Percentiles rank a stretch among this genome's conserved stretches.
Conservation (phyloP, 2,113 vertebrate species). For the Catagonus wagneri region DNA sequence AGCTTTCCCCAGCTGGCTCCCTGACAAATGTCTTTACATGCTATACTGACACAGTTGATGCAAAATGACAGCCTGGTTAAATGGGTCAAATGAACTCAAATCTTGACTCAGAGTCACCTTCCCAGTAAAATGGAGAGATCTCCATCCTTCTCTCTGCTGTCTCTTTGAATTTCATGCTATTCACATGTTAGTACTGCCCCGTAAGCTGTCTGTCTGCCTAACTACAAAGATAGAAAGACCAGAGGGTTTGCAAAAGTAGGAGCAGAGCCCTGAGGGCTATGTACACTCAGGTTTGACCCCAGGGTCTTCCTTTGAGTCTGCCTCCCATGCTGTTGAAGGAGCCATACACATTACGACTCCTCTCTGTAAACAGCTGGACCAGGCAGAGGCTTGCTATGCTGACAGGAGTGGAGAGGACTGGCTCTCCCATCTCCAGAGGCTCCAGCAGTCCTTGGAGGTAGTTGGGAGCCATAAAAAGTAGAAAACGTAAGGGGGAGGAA, state of each 20-base stretch:
- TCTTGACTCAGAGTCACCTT: conserved; percentile 16
- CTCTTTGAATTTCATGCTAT: background rate
- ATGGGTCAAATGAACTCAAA: background rate
- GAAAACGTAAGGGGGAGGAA: background rate
- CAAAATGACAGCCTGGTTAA: background rate
- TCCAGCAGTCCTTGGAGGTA: background rate
- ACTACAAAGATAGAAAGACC: background rate
- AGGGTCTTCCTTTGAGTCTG: background rate
- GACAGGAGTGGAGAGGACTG: background rate
- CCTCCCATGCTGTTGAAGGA: background rate
- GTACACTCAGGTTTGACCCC: background rate
- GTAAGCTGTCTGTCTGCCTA: fast-evolving
- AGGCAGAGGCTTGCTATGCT: background rate
- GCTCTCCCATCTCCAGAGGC: background rate
- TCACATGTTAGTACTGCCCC: background rate
- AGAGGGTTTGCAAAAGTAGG: background rate
- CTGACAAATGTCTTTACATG: background rate
- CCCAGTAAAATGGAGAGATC: background rate
- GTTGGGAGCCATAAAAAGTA: fast-evolving
- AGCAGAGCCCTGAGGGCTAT: fast-evolving
- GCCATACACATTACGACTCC: background rate
- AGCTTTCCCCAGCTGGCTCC: background rate
- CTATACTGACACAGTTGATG: background rate
- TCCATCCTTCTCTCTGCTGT: background rate
- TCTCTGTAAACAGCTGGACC: background rate